Evolutionary conservation across 2,888 invertebrate species (phyloP).

Genomic region (Uloborus plumipes): DNA sequence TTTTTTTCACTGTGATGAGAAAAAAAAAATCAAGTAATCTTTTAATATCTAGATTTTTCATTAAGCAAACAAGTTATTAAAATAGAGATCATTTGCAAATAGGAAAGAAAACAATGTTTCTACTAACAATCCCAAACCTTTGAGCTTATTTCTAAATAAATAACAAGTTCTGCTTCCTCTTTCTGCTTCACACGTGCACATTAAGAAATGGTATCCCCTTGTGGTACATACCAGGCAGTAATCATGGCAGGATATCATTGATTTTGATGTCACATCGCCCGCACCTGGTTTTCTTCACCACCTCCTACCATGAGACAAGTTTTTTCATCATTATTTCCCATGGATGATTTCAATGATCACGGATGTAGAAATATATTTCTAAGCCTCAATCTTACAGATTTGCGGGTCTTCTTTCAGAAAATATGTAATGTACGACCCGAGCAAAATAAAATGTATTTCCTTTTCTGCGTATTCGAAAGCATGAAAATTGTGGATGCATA

Average conservation of each 20-base stretch:
- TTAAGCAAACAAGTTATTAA: no score
- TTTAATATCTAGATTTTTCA: no score
- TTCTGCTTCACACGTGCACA: constrained; percentile 9
- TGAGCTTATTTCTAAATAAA: constrained; percentile 31
- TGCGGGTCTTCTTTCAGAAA: no score
- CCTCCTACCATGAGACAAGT: constrained; percentile 12
- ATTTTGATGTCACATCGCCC: constrained; percentile 56
- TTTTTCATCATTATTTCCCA: constrained; percentile 13
- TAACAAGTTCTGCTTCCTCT: constrained; percentile 21
- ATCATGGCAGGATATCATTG: constrained; percentile 53
- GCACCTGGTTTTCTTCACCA: constrained; percentile 53
- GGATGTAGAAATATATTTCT: neutral
- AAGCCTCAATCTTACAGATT: neutral
- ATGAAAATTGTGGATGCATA: no score
- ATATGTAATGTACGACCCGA: no score
- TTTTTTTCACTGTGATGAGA: no score
- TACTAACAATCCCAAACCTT: constrained; percentile 31
- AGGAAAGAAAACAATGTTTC: no score
- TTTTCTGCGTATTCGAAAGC: no score
- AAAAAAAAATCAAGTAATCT: no score
- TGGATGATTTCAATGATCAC: neutral
- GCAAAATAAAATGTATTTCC: no score
- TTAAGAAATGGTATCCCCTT: constrained; percentile 25
- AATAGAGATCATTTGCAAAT: no score
- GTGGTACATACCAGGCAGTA: constrained; percentile 41